Evolutionary conservation across 2,888 invertebrate species (phyloP).

Genomic region (Corbicula japonica): DNA sequence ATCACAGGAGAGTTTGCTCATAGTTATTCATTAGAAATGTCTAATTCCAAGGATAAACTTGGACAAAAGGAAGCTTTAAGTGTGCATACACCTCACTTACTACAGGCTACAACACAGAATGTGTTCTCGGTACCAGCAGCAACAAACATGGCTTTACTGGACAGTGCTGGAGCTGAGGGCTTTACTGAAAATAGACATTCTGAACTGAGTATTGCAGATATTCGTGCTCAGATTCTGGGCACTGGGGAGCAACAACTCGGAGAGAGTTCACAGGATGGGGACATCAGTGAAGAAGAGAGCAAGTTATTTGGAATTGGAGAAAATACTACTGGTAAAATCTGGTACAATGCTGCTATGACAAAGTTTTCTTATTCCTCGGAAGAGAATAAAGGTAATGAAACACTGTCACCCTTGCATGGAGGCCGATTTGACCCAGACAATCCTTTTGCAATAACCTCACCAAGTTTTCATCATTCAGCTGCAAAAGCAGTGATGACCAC

Average conservation of each 20-base stretch:
- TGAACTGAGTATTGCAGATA: constrained; percentile 55
- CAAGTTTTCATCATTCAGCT: constrained; percentile 77
- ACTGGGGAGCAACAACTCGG: background rate
- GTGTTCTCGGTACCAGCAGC: background rate
- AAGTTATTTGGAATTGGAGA: background rate
- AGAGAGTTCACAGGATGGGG: background rate
- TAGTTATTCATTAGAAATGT: constrained; percentile 8
- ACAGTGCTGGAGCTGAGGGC: background rate
- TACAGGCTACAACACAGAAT: background rate
- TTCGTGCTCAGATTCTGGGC: constrained; percentile 30
- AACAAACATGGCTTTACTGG: background rate
- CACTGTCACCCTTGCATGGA: constrained; percentile 34
- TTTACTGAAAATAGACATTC: constrained; percentile 1
- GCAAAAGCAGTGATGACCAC: constrained; percentile 80
- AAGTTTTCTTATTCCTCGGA: constrained; percentile 27
- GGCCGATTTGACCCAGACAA: constrained; percentile 62
- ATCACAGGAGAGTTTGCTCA: constrained; percentile 22
- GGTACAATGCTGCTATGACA: constrained; percentile 48
- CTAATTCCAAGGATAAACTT: background rate
- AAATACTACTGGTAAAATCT: constrained; percentile 20
- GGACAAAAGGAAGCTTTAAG: background rate
- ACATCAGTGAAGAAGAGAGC: background rate
- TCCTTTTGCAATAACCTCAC: constrained; percentile 76
- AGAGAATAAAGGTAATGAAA: background rate
- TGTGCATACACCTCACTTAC: background rate